Percentiles rank a stretch among this genome's conserved stretches.
phyloP scores from a whole-genome alignment of 2,888 invertebrate species.

The Microctonus brassicae region DNA sequence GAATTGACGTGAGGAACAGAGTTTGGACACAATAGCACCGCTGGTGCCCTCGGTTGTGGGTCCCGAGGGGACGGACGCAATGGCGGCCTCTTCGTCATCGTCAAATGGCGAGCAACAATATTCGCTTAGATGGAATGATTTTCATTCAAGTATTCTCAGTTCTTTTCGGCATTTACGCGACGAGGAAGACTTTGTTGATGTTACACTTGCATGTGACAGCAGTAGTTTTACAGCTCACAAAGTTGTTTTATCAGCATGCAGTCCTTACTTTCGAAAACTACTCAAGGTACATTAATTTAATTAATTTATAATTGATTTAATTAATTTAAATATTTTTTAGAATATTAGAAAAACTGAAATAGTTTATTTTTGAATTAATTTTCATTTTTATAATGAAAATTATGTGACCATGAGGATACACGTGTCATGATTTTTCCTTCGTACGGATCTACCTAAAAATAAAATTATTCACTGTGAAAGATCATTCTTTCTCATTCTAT shows the following conservation, averaged over 20 bases:
- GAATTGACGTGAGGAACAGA: slow-evolving; percentile 48
- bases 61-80: slow-evolving; percentile 69
- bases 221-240: slow-evolving; percentile 92
- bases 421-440: slow-evolving; percentile 31
- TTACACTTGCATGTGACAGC: slow-evolving; percentile 91
- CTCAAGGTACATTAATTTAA: slow-evolving; percentile 74
- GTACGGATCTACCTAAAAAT: slow-evolving; percentile 51
- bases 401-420: slow-evolving; percentile 19
- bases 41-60: slow-evolving; percentile 71
- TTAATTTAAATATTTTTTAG: neutral
- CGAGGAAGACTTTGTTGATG: slow-evolving; percentile 94
- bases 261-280: slow-evolving; percentile 90
- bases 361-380: slow-evolving; percentile 1
- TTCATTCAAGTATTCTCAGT: slow-evolving; percentile 90
- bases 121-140: slow-evolving; percentile 95
- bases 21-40: slow-evolving; percentile 68
- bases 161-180: slow-evolving; percentile 90
- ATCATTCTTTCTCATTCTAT: slow-evolving; percentile 5
- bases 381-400: neutral
- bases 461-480: slow-evolving; percentile 55
- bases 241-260: slow-evolving; percentile 92
- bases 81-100: slow-evolving; percentile 68
- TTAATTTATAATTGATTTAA: neutral
- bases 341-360: neutral
- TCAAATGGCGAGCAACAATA: slow-evolving; percentile 83